Evolutionary conservation across 2,888 invertebrate genomes (phyloP), one percentile per base, ranked within the genome.

Genomic region (Pediacus dermestoides): DNA sequence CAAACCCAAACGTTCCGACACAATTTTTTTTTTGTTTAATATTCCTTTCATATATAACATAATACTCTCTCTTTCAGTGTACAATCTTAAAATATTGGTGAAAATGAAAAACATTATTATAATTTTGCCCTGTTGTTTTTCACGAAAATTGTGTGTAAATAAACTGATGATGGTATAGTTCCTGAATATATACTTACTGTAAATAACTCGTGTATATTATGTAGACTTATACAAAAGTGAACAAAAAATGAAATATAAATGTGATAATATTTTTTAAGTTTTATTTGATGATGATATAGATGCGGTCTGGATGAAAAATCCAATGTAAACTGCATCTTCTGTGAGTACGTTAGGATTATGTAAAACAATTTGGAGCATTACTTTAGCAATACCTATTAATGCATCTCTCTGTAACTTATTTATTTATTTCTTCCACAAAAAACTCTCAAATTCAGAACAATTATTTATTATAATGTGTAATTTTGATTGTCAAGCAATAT

Each of bases 221-320:
- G n/a, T 18, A 6, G n/a, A 18, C n/a, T 18, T 6, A 18, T 7
- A 18, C 6, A 18, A 18, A 18, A 18, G n/a, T 18, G 21, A 18
- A 18, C 21, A n/a, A 18, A 18, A n/a, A 18, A 6, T 18, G 46
- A 50, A 37, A 52, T 34, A 52, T 60, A 55, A 56, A 61, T 64
- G 64, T 64, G 64, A 64, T 64, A 64, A 53, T 53, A 53, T 52
- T 58, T 56, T 54, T 60, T 64, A 61, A 63, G 62, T 59, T 61
- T 44, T 52, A 48, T 47, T 50, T 49, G 49, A 47, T 50, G 42
- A 49, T 44, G 22, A 32, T 22, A 34, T 13, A 27, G 39, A 25
- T 18, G n/a, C n/a, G n/a, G n/a, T n/a, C n/a, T n/a, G n/a, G n/a
- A n/a, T n/a, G n/a, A n/a, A n/a, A n/a, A n/a, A n/a, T n/a, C n/a